These are phyloP conservation scores for Lophotriccus pileatus DNA, from an alignment of 2,797 vertebrate genomes.

Conservation along the genomic window DNA sequence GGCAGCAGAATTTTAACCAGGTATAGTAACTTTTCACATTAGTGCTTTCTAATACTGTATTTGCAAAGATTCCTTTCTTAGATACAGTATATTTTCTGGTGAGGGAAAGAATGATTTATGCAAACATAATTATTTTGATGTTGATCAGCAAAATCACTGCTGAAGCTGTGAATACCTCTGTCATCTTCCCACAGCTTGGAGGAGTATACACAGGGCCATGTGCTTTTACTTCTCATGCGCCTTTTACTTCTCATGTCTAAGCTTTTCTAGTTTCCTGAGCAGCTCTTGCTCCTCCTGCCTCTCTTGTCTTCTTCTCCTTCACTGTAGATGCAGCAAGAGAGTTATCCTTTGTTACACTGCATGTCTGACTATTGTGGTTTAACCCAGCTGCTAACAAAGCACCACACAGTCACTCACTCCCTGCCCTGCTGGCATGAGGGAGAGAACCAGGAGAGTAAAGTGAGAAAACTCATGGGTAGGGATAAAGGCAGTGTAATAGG, in stretches of 20 bases:
- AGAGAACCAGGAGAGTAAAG: not conserved
- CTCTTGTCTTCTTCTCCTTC: not conserved
- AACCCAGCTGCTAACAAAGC: not conserved
- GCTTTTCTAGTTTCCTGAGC: not conserved
- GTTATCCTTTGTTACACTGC: not conserved
- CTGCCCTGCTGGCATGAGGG: not conserved
- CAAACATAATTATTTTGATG: not conserved
- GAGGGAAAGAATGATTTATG: not conserved
- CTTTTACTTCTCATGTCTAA: not conserved
- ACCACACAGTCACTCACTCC: not conserved
- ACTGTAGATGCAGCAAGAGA: not conserved
- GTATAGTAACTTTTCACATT: conserved; percentile 71
- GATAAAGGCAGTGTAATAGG: not conserved
- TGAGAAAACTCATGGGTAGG: not conserved
- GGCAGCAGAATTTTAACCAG: conserved; percentile 94
- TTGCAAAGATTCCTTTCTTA: not conserved
- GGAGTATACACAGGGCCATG: not conserved
- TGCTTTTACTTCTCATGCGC: not conserved
- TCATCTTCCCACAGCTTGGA: not conserved
- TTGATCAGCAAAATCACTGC: not conserved
- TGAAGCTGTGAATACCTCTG: not conserved
- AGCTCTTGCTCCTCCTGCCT: not conserved
- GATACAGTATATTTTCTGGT: not conserved
- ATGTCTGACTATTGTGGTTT: not conserved
- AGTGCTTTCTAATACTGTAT: not conserved